A percentile compares a stretch with the other conserved stretches of the same genome.
Evolutionary conservation across 2,888 invertebrate genomes (phyloP).

Genomic region (Drosophila pegasa): DNA sequence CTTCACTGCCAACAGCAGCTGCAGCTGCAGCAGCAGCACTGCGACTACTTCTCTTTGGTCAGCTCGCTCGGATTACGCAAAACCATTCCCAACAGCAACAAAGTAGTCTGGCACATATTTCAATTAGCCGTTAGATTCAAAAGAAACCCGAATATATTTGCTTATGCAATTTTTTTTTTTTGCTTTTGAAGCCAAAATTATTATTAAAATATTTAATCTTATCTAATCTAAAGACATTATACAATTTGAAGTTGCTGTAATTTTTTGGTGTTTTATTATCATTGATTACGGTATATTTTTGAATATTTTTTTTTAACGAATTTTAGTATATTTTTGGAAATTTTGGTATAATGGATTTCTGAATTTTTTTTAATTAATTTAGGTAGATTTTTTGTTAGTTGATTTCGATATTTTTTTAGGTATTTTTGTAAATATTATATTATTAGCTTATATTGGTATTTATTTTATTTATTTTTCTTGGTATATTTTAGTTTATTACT

Average conservation of each 20-base stretch:
- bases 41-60: slow-evolving; percentile 20
- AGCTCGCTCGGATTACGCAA: slow-evolving; percentile 65
- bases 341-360: too few relatives aligned
- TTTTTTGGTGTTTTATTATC: too few relatives aligned
- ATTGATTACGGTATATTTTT: background rate
- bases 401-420: background rate
- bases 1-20: slow-evolving; percentile 26
- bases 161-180: slow-evolving; percentile 38
- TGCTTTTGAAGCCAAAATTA: slow-evolving; percentile 2
- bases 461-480: too few relatives aligned
- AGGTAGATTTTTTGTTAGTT: too few relatives aligned
- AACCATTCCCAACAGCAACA: slow-evolving; percentile 46
- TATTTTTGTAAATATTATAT: background rate
- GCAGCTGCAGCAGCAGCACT: slow-evolving; percentile 21
- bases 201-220: background rate
- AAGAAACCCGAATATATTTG: slow-evolving; percentile 1
- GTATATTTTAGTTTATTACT: too few relatives aligned
- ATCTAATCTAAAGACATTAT: background rate
- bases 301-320: background rate
- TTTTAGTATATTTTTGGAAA: background rate
- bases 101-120: slow-evolving; percentile 60
- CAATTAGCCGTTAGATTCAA: slow-evolving; percentile 64
- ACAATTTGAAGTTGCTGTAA: background rate
- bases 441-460: too few relatives aligned
- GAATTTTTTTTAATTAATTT: too few relatives aligned